phyloP scores from a whole-genome alignment of 2,888 invertebrate species.

The Cryptophagus acutangulus region DNA sequence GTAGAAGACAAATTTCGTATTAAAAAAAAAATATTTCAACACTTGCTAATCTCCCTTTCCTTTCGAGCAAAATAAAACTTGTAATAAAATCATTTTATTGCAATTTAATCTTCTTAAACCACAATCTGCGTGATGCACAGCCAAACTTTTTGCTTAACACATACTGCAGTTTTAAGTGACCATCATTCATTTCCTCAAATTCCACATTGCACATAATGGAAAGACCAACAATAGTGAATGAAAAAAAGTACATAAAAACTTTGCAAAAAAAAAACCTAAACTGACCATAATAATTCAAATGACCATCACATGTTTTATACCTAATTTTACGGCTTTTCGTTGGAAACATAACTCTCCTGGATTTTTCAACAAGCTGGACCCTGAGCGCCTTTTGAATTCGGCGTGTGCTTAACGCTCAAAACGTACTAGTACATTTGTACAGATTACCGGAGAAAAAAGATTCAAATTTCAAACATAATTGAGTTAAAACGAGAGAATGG shows the following conservation, averaged over 20 bases:
- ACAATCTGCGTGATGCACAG: not conserved
- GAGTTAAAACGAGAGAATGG: constrained; percentile 35
- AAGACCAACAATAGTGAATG: not conserved
- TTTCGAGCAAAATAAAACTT: too few relatives aligned
- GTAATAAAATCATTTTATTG: too few relatives aligned
- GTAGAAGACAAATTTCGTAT: too few relatives aligned
- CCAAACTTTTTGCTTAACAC: not conserved
- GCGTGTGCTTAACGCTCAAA: constrained; percentile 31
- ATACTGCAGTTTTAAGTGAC: not conserved
- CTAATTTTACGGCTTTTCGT: constrained; percentile 32
- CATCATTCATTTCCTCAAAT: not conserved
- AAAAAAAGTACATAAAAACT: not conserved
- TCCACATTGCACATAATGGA: not conserved
- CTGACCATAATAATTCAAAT: constrained; percentile 17
- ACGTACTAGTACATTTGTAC: not conserved
- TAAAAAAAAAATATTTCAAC: too few relatives aligned
- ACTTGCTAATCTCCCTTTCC: too few relatives aligned
- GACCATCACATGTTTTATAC: constrained; percentile 28
- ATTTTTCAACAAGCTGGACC: constrained; percentile 12
- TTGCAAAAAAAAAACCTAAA: not conserved
- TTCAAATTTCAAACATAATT: constrained; percentile 41
- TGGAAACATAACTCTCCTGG: constrained; percentile 27
- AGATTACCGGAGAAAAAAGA: constrained; percentile 27
- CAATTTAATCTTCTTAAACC: not conserved
- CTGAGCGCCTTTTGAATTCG: constrained; percentile 19